These are phyloP conservation scores for Paguma larvata DNA, from an alignment of 2,797 vertebrate species.

Conservation along the genomic window DNA sequence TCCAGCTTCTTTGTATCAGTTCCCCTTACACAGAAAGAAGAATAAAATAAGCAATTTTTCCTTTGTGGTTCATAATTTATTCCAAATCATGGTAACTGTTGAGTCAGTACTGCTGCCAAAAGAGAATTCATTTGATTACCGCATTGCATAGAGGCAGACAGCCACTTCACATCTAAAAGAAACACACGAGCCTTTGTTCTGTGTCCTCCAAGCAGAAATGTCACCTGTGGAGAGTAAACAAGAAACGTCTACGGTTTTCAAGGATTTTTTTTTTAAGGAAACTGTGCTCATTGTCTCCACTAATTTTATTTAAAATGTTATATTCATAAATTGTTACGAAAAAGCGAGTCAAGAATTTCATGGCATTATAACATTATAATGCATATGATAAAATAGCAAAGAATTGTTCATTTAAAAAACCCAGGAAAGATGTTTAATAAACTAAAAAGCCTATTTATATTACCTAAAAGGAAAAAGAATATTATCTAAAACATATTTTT, in stretches of 20 bases:
- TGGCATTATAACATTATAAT: background rate
- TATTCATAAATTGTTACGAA: background rate
- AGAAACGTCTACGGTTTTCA: background rate
- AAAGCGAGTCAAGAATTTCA: background rate
- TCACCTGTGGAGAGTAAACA: background rate
- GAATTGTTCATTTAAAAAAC: background rate
- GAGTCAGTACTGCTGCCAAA: background rate
- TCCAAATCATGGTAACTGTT: background rate
- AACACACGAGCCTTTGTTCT: background rate
- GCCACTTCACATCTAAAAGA: constrained; percentile 49
- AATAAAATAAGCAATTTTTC: background rate
- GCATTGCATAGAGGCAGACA: background rate
- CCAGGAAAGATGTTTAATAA: background rate
- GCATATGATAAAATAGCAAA: background rate
- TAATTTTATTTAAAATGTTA: background rate
- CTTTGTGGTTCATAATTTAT: background rate
- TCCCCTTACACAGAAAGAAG: background rate
- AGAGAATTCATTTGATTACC: constrained; percentile 57
- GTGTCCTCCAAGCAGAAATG: background rate
- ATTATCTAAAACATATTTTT: background rate
- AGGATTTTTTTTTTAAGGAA: constrained; percentile 49
- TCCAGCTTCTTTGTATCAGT: background rate
- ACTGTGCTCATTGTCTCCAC: background rate
- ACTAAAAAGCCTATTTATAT: background rate
- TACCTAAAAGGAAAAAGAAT: background rate